phyloP scores from a whole-genome alignment of 2,797 vertebrate genomes.

The Alosa sapidissima region DNA sequence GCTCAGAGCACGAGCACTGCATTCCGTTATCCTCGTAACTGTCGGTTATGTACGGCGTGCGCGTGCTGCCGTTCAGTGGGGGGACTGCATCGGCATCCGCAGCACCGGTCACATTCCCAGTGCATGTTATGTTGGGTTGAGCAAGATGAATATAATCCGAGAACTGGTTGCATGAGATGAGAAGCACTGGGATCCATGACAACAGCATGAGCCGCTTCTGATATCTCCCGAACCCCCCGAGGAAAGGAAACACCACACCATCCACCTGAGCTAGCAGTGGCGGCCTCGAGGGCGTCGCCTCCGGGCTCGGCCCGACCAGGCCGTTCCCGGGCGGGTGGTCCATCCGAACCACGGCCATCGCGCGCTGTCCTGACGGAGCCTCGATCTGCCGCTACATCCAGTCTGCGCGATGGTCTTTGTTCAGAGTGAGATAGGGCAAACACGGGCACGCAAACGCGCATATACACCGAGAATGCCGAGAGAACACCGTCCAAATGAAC shows the following conservation, averaged over 20 bases:
- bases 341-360: constrained; percentile 73
- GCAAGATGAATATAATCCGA: constrained; percentile 94
- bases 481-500: constrained; percentile 17
- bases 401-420: constrained; percentile 59
- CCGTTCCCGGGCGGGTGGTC: constrained; percentile 76
- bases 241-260: constrained; percentile 86
- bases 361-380: constrained; percentile 51
- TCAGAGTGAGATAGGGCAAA: constrained; percentile 62
- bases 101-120: constrained; percentile 59
- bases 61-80: neutral
- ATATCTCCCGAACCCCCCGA: constrained; percentile 87
- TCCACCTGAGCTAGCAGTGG: constrained; percentile 85
- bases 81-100: constrained; percentile 27
- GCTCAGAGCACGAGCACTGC: constrained; percentile 82
- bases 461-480: neutral
- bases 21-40: constrained; percentile 54
- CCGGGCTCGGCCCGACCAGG: constrained; percentile 63
- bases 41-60: neutral
- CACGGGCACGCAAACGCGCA: neutral
- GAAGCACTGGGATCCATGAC: constrained; percentile 93
- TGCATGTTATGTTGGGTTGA: constrained; percentile 85
- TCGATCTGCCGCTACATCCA: constrained; percentile 54
- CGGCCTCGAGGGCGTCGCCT: constrained; percentile 61
- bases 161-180: constrained; percentile 95
- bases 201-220: constrained; percentile 90